These are phyloP conservation scores for Apamea crenata DNA, from an alignment of 2,888 invertebrate genomes.

Conservation along the genomic window DNA sequence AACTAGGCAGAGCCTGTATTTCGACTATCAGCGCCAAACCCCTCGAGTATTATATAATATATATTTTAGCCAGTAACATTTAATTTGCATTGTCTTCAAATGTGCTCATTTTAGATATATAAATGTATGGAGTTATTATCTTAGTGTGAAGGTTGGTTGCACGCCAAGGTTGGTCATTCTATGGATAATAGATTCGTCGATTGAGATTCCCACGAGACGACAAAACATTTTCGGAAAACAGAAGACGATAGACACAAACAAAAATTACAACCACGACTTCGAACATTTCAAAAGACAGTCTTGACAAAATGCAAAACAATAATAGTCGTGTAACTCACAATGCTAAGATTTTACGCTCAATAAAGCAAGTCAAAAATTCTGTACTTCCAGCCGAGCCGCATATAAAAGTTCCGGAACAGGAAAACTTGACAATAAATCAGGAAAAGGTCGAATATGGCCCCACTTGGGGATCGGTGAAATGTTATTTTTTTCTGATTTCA, in stretches of 20 bases:
- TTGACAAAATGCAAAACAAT: conserved; percentile 60
- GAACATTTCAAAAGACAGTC: conserved; percentile 42
- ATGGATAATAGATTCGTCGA: background rate
- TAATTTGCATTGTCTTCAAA: too few relatives aligned
- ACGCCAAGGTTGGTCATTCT: background rate
- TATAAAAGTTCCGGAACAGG: conserved; percentile 83
- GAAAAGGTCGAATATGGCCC: conserved; percentile 83
- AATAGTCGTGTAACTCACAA: conserved; percentile 53
- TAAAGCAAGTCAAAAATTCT: conserved; percentile 83
- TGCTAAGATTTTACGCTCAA: conserved; percentile 78
- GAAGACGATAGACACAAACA: conserved; percentile 23
- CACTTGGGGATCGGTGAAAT: conserved; percentile 75
- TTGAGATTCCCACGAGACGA: background rate
- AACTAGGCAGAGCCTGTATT: too few relatives aligned
- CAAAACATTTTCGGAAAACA: background rate
- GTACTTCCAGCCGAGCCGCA: conserved; percentile 74
- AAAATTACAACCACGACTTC: conserved; percentile 48
- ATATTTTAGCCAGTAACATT: too few relatives aligned
- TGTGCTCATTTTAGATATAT: background rate
- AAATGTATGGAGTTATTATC: background rate
- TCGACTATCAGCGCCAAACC: too few relatives aligned
- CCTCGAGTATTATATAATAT: too few relatives aligned
- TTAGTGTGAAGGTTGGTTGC: background rate
- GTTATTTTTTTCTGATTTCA: conserved; percentile 67
- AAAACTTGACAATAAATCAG: conserved; percentile 85